Evolutionary conservation across 2,113 vertebrate species (phyloP).

Genomic region (Microtus montanus): DNA sequence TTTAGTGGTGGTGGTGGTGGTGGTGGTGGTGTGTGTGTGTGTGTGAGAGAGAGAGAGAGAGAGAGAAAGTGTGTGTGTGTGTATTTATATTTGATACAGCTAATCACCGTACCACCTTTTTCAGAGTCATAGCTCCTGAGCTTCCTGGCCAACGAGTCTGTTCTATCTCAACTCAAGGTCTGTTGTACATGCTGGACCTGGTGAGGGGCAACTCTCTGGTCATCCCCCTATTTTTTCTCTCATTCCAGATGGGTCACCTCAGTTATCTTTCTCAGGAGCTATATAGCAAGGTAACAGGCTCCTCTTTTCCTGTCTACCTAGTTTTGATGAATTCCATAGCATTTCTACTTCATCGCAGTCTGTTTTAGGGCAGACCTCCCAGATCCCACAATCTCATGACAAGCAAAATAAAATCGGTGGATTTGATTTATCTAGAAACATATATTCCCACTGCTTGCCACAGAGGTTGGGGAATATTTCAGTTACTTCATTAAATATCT

Average conservation of each 20-base stretch:
- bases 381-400: too few species aligned
- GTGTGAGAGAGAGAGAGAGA: too few species aligned
- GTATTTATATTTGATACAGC: background rate
- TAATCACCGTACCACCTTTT: background rate
- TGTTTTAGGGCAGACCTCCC: background rate
- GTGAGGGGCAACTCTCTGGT: too few species aligned
- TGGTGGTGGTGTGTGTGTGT: background rate
- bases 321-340: background rate
- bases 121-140: background rate
- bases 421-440: background rate
- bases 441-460: background rate
- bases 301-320: background rate
- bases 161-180: background rate
- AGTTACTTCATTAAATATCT: background rate
- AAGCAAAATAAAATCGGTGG: background rate
- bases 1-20: background rate
- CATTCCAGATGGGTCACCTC: background rate
- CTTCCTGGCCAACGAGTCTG: background rate
- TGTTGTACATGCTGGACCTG: background rate
- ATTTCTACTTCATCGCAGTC: background rate
- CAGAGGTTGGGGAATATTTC: background rate
- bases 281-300: background rate
- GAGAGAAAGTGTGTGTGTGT: too few species aligned
- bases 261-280: background rate
- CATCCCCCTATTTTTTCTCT: background rate